Conservation (phyloP, 2,888 invertebrate genomes). For the Netelia virgata region DNA sequence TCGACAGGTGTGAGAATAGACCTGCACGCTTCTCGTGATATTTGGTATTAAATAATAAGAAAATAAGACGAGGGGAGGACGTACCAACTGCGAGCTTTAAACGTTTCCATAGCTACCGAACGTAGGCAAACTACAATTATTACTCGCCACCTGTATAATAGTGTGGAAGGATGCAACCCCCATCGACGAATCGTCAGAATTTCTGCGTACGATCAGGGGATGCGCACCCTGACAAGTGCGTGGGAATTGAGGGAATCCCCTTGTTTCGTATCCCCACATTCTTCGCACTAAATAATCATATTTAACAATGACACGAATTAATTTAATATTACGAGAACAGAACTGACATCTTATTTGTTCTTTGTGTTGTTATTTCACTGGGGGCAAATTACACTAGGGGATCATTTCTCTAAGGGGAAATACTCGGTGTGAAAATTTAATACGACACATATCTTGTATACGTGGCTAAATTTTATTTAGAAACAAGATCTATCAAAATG, state of each 20-base stretch:
- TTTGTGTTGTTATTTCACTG: not conserved
- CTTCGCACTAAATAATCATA: not conserved
- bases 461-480: too few relatives aligned
- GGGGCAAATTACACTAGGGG: too few relatives aligned
- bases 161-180: slow-evolving; percentile 64
- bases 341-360: not conserved
- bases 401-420: too few relatives aligned
- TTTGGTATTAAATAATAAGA: not conserved
- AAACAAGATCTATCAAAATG: too few relatives aligned
- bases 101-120: slow-evolving; percentile 71
- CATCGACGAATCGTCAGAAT: slow-evolving; percentile 56
- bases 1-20: not conserved
- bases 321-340: not conserved
- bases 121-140: slow-evolving; percentile 67
- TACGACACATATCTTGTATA: too few relatives aligned
- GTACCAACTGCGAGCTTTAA: slow-evolving; percentile 1
- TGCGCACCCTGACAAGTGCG: slow-evolving; percentile 57
- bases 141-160: slow-evolving; percentile 73
- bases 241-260: slow-evolving; percentile 72
- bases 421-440: too few relatives aligned
- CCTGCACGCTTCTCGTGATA: not conserved
- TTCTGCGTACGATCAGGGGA: slow-evolving; percentile 14
- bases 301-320: slow-evolving; percentile 18
- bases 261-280: slow-evolving; percentile 25
- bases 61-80: not conserved